Base-by-base conservation (phyloP, 2,888 invertebrate species). In the Anagyrus pseudococci region DNA sequence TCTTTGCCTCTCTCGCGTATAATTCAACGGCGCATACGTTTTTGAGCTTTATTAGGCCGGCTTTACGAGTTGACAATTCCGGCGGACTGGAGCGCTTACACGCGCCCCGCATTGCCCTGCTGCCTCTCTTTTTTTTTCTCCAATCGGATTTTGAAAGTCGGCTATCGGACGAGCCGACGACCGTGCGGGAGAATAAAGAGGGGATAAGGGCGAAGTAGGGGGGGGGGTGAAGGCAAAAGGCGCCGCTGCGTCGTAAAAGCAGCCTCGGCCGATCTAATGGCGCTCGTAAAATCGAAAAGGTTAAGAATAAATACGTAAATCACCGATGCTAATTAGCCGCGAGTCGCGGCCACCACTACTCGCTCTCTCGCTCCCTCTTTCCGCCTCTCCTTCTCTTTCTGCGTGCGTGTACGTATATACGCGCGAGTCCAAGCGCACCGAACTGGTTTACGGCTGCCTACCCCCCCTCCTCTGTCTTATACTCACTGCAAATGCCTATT, bases 271-370 rank as follows among this genome's bases (percentile, higher is more conserved):
- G 61, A 68, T 73, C 70, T 72, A 72, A 71, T 67, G 70, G 68
- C 66, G 62, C 50, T 69, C 69, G 67, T 71, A 72, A 72, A 69
- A 68, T 64, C 69, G 69, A 69, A 73, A 72, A 71, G 68, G 66
- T 70, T 69, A 67, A 67, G 68, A 71, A 72, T 71, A 73, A 70
- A 71, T 71, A 69, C 69, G 70, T 71, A 70, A 70, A 73, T 70
- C 71, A 69, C 57, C 62, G 63, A 72, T 70, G 72, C 69, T 72
- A 72, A 72, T 71, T 72, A 69, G 68, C 67, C 68, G n/a, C n/a
- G n/a, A n/a, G n/a, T n/a, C n/a, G n/a, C n/a, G 61, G 69, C 62
- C 7, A 19, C 44, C 8, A 17, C 8, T 13, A 17, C 17, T 20
- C 44, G 20, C 13, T 52, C 65, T 63, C 59, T 57, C 44, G 62